phyloP scores from a whole-genome alignment of 2,888 invertebrate species.

The Heliconius sara region DNA sequence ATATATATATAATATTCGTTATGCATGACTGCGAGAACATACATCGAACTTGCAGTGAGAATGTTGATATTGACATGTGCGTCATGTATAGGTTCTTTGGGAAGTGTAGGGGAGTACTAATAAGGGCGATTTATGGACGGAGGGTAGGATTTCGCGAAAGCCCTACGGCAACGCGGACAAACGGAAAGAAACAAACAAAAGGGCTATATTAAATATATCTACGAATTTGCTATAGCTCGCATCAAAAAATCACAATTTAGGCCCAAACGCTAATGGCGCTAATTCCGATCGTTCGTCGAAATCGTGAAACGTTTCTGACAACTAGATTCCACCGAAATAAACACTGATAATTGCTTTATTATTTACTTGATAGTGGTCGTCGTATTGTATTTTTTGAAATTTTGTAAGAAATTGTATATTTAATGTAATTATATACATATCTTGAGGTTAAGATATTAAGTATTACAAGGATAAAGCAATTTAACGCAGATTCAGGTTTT shows the following conservation, averaged over 20 bases:
- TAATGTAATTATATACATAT: neutral
- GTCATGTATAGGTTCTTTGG: too few relatives aligned
- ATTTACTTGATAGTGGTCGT: neutral
- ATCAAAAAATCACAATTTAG: conserved; percentile 1
- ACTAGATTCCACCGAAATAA: conserved; percentile 12
- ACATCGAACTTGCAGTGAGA: too few relatives aligned
- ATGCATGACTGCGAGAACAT: too few relatives aligned
- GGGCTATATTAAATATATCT: neutral
- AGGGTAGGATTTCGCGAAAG: too few relatives aligned
- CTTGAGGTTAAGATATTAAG: neutral
- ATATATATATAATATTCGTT: too few relatives aligned
- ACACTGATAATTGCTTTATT: neutral
- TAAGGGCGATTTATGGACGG: too few relatives aligned
- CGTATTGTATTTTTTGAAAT: neutral
- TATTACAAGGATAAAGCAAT: too few relatives aligned
- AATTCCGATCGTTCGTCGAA: conserved; percentile 6
- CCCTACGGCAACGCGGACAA: neutral
- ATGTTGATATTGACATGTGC: too few relatives aligned
- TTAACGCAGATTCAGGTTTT: too few relatives aligned
- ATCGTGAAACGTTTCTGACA: conserved; percentile 15
- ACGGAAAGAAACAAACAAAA: neutral
- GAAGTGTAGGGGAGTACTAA: too few relatives aligned
- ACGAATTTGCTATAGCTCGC: neutral
- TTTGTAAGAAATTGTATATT: too few relatives aligned
- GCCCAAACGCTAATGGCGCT: neutral